Base-by-base conservation (phyloP, 2,797 vertebrate genomes). In the Labroides dimidiatus region DNA sequence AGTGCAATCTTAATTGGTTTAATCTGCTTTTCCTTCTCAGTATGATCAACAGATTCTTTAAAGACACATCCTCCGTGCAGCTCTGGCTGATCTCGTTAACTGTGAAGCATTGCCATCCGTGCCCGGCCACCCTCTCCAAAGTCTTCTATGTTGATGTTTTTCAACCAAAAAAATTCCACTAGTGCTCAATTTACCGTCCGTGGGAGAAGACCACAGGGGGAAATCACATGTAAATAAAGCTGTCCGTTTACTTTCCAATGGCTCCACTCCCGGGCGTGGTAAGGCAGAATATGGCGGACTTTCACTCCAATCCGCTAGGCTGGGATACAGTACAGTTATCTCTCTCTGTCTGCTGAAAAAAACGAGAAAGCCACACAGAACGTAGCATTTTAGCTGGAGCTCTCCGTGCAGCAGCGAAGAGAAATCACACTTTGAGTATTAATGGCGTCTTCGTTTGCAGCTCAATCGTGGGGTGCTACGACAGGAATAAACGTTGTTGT, bases 231-330 rank as follows among this genome's bases (percentile, higher is more conserved):
- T n/a, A 52, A 64, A 80, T 45, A 67, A 64, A 71, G 65, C 80
- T 57, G 75, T 72, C 69, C 74, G 77, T 77, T 83, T 89, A 42
- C 82, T 90, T 88, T 80, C 90, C 91, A 91, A 49, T 65, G 84
- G 87, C 81, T 92, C 78, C 75, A 77, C 87, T 93, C 84, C 81
- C 94, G 95, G 95, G 96, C 94, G 95, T 95, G 96, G 95, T 94
- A 72, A 90, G 77, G 85, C 88, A 87, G 91, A 97, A 97, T 94
- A 97, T 97, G 96, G 96, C 96, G 95, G 94, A 93, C 84, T 87
- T 88, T 80, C 89, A 77, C 92, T 91, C 78, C 87, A 60, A 81
- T 90, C 88, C 84, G 76, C 88, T 88, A 80, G 88, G 82, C 88
- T 84, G 84, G 84, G 69, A 81, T 78, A 90, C 76, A 69, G 82